phyloP scores from a whole-genome alignment of 2,797 vertebrate species.

The Chaetodon trifasciatus region DNA sequence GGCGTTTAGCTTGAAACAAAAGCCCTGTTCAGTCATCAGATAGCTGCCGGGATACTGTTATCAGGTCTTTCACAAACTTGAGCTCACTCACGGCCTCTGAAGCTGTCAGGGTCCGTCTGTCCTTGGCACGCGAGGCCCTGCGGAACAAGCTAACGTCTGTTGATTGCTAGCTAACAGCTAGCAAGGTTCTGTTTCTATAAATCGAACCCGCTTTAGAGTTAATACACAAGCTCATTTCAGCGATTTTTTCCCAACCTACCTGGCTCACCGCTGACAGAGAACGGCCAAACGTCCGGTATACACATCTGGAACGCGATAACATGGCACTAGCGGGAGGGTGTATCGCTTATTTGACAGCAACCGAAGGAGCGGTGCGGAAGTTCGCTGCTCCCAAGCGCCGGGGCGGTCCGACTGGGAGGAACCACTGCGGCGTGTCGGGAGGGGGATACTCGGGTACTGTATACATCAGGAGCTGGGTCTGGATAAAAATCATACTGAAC shows the following conservation, averaged over 20 bases:
- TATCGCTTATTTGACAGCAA: neutral
- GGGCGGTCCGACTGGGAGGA: slow-evolving; percentile 19
- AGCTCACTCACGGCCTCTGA: neutral
- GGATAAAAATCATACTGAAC: neutral
- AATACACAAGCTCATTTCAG: neutral
- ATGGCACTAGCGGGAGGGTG: slow-evolving; percentile 58
- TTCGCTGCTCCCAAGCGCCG: neutral
- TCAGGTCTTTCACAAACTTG: neutral
- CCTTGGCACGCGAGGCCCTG: slow-evolving; percentile 61
- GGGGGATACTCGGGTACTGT: neutral
- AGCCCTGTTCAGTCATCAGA: accelerated
- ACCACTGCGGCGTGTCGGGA: slow-evolving; percentile 11
- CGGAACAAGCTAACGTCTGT: slow-evolving; percentile 35
- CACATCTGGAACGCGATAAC: slow-evolving; percentile 85
- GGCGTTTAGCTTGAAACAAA: neutral
- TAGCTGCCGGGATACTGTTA: neutral
- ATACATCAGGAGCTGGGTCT: neutral
- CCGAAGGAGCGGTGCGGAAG: slow-evolving; percentile 21
- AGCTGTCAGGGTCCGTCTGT: slow-evolving; percentile 30
- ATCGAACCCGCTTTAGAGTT: too few relatives aligned
- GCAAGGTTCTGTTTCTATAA: neutral
- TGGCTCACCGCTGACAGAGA: slow-evolving; percentile 86
- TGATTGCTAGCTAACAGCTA: neutral
- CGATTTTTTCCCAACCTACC: slow-evolving; percentile 73
- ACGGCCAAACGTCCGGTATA: slow-evolving; percentile 85